Base-by-base conservation (phyloP, 2,888 invertebrate species). In the Eulithis prunata region DNA sequence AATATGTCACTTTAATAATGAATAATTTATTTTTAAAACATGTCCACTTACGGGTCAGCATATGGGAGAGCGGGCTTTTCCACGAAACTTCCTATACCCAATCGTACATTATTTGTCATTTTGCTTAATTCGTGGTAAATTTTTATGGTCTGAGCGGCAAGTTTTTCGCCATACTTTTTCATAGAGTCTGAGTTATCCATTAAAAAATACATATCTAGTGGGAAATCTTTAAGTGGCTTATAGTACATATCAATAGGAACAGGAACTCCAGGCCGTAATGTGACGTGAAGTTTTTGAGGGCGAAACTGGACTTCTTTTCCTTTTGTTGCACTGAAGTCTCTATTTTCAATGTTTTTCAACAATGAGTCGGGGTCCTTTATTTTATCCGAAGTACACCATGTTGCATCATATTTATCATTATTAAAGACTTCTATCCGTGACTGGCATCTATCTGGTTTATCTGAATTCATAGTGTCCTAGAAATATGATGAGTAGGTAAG, bases 111-210 rank as follows among this genome's bases (percentile, higher is more conserved):
- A 38, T 92, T 94, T 0, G 96, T 96, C 38, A 95, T 88, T 1
- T 81, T 81, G 55, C 75, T 82, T 91, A 96, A 93, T 4, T 90
- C 83, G 0, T 78, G 58, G 0, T 94, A 93, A 45, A 95, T 83
- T 59, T 88, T 70, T 0, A 75, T 68, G 0, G 95, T 95, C 53
- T 95, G 88, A 5, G 75, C 80, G 74, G 88, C 93, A 6, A 96
- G 79, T 14, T 82, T 86, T 0, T 85, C 79, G 76, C 94, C 94
- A 77, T 96, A 95, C 8, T 81, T 80, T 57, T 82, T 84, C 97
- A 97, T 97, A 0, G 97, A 96, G 45, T 91, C 87, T 0, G 97
- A 97, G 70, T 96, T 88, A 77, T 97, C 97, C 96, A 97, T 96
- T 41, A 97, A 89, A 79, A 96, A 97, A 81, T 97, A 97, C n/a